These are phyloP conservation scores for Onychostoma macrolepis DNA, from an alignment of 2,113 vertebrate genomes.

Conservation along the genomic window DNA sequence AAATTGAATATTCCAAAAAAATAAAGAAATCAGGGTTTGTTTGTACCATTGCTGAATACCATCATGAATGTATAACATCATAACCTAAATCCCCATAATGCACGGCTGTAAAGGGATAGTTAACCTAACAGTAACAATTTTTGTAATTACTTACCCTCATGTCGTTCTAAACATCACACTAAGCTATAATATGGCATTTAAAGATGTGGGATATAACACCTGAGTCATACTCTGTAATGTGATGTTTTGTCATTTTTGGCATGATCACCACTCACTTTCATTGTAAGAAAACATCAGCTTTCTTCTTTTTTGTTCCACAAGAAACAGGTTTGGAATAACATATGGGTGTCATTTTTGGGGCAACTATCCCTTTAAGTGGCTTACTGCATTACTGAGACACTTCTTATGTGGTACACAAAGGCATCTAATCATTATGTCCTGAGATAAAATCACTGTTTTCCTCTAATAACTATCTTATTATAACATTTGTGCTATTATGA, in stretches of 20 bases:
- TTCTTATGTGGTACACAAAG: not conserved
- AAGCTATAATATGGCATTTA: not conserved
- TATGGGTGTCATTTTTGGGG: not conserved
- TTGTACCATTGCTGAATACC: no score
- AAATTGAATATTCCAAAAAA: no score
- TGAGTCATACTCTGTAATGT: not conserved
- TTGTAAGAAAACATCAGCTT: not conserved
- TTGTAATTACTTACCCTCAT: not conserved
- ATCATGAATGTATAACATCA: not conserved
- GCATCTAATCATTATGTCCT: not conserved
- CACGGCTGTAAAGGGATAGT: not conserved
- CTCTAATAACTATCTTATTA: constrained; percentile 10
- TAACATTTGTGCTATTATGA: constrained; percentile 6
- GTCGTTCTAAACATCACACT: not conserved
- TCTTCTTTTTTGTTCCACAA: not conserved
- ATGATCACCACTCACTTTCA: not conserved
- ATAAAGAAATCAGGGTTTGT: not conserved
- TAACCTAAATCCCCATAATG: not conserved
- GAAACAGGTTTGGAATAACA: not conserved
- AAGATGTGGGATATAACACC: not conserved
- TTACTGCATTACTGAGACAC: not conserved
- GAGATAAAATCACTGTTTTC: not conserved
- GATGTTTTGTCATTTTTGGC: not conserved
- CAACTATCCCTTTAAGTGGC: not conserved
- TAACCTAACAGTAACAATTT: not conserved